A percentile compares a stretch with the other conserved stretches of the same genome.
Evolutionary conservation across 2,113 vertebrate genomes (phyloP).

Genomic region (Sinosuthora webbiana): DNA sequence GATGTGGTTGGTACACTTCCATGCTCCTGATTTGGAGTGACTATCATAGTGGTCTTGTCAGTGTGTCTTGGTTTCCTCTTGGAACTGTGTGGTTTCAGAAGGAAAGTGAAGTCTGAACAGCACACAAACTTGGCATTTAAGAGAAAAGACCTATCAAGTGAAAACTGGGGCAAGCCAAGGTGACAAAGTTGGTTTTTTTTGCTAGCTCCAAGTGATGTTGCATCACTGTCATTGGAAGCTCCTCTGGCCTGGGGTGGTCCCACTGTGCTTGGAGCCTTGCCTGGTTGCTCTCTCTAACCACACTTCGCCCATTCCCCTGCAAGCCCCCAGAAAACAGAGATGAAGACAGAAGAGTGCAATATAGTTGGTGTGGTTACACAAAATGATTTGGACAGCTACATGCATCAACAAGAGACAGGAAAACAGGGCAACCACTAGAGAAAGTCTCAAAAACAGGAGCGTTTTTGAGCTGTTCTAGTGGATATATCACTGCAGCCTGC

Average conservation of each 20-base stretch:
- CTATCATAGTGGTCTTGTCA: neutral
- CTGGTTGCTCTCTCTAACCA: neutral
- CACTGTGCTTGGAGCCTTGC: neutral
- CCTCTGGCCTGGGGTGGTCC: neutral
- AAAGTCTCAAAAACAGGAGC: neutral
- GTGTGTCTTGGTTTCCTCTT: neutral
- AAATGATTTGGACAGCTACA: neutral
- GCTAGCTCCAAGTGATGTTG: neutral
- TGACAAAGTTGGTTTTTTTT: neutral
- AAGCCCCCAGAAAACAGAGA: neutral
- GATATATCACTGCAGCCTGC: neutral
- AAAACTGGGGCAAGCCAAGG: neutral
- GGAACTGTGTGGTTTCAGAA: neutral
- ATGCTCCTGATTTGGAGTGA: neutral
- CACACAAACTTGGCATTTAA: neutral
- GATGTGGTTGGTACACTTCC: neutral
- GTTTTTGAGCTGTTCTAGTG: neutral
- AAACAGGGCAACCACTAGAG: neutral
- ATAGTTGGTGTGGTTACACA: neutral
- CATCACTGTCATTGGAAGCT: neutral
- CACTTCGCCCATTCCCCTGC: neutral
- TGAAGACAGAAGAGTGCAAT: accelerated
- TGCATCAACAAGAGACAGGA: neutral
- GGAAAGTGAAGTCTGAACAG: neutral
- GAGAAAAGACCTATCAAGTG: neutral